These are phyloP conservation scores for Drosophila nigromelanica DNA, from an alignment of 1,140 invertebrate genomes.

Conservation along the genomic window DNA sequence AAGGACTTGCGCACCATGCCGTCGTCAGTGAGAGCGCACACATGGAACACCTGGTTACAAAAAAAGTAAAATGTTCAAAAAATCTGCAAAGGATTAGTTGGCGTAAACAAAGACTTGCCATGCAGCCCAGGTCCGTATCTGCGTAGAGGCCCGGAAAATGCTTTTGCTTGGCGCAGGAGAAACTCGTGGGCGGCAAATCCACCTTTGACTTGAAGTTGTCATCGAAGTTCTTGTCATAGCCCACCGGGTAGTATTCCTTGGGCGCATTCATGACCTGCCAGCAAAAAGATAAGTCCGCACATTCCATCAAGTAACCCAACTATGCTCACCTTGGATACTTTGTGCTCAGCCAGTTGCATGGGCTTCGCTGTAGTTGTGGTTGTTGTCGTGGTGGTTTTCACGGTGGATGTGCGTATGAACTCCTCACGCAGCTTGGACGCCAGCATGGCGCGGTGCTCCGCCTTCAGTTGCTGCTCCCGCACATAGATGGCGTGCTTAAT, in stretches of 20 bases:
- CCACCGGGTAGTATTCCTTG: constrained; percentile 93
- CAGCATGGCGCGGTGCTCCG: constrained; percentile 73
- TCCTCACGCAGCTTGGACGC: constrained; percentile 72
- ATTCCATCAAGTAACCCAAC: background rate
- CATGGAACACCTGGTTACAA: constrained; percentile 91
- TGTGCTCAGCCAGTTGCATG: constrained; percentile 59
- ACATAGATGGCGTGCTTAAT: constrained; percentile 89
- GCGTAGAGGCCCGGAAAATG: constrained; percentile 95
- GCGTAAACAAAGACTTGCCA: constrained; percentile 86
- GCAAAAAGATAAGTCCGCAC: background rate
- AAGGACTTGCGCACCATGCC: constrained; percentile 95
- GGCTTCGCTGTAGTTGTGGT: constrained; percentile 67
- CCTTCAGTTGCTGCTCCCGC: constrained; percentile 88
- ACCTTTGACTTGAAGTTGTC: constrained; percentile 93
- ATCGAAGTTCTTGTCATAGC: constrained; percentile 94
- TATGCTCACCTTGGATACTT: constrained; percentile 72
- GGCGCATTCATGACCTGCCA: constrained; percentile 93
- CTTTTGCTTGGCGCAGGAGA: constrained; percentile 94
- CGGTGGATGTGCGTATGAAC: constrained; percentile 82
- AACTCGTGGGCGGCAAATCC: constrained; percentile 93
- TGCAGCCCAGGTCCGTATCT: constrained; percentile 95
- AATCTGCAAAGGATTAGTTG: background rate
- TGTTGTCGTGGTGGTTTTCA: constrained; percentile 84
- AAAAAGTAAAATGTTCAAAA: background rate
- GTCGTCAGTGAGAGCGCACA: constrained; percentile 94